phyloP scores from a whole-genome alignment of 2,797 vertebrate species.

The Dendrocincla fuliginosa region DNA sequence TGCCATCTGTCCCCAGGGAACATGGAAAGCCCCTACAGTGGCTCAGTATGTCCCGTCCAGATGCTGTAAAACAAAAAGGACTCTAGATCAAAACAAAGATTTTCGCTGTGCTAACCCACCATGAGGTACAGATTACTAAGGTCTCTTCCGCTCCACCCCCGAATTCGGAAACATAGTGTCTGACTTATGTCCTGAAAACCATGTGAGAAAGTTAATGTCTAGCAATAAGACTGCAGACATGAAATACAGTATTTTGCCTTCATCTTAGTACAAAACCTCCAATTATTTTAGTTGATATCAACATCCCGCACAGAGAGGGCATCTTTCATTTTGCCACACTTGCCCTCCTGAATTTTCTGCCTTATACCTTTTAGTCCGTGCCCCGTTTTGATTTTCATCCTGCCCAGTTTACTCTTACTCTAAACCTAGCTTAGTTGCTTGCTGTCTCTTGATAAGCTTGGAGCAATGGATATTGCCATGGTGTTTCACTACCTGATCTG shows the following conservation, averaged over 20 bases:
- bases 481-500: background rate
- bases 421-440: background rate
- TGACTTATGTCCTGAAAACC: background rate
- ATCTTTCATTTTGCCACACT: background rate
- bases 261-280: background rate
- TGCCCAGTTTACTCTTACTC: background rate
- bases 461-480: background rate
- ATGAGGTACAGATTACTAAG: background rate
- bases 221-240: background rate
- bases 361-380: background rate
- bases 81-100: background rate
- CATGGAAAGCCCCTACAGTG: background rate
- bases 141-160: background rate
- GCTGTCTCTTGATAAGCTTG: background rate
- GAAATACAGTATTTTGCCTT: background rate
- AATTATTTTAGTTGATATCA: background rate
- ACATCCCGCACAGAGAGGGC: background rate
- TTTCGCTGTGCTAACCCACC: background rate
- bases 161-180: background rate
- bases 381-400: background rate
- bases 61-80: background rate
- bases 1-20: background rate
- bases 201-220: background rate
- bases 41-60: accelerated
- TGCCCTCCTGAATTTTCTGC: background rate